Base-by-base conservation (phyloP, 53 echinoderm and acorn worm species). In the Paracentrotus lividus region DNA sequence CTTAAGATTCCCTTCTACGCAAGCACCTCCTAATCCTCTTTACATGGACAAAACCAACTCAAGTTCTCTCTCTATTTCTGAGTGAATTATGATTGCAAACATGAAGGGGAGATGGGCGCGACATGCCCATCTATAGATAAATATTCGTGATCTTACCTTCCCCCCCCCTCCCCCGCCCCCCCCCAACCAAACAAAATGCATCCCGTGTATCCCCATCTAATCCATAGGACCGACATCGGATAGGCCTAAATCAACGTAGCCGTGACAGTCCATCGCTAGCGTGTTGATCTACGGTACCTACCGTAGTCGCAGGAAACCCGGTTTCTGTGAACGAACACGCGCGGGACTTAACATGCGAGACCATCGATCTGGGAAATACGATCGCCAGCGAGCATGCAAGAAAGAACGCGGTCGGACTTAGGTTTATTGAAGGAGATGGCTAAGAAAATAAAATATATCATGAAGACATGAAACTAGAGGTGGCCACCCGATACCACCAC, bases 211-310 rank as follows among this genome's bases (percentile, higher is more conserved):
- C 56, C 47, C 29, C 23, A 43, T 29, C 61, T 89, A 89, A 89
- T 89, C 89, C 89, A 38, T 59, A 66, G 65, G 7, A 23, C 40
- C 18, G 89, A 36, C 60, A 89, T 45, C 44, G 42, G 89, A 89
- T 89, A 89, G 43, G 60, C 9, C 89, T 59, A 61, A 89, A 61
- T 61, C 42, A 89, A 89, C 34, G 89, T 61, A 43, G 64, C 58
- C 89, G 89, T 89, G 89, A 89, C 89, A 89, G 44, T 66, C 89
- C 89, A 89, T 89, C 64, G 24, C 89, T 59, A 10, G 60, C 43
- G 59, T 89, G 89, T 89, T 89, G 89, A 89, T 89, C 64, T 89
- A 64, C 89, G 89, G 44, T 64, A 43, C 44, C 43, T 27, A 66
- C 42, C 60, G 89, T 89, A 42, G n/a, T 42, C 64, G 60, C 44